Percentiles rank a stretch among this genome's conserved stretches.
Conservation (phyloP, 2,113 vertebrate species). For the Ptyas mucosa region DNA sequence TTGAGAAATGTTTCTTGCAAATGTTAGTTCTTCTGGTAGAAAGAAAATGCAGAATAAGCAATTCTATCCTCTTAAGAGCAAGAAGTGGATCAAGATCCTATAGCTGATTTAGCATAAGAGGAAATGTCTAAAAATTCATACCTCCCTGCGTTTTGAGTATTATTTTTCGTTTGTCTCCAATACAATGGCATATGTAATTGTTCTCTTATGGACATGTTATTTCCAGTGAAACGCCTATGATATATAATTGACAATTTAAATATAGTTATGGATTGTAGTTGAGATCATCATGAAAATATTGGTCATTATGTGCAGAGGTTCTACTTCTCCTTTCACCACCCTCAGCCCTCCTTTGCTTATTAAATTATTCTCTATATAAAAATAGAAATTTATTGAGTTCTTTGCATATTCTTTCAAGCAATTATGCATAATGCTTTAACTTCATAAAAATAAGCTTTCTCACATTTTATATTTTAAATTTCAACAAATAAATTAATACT, state of each 20-base stretch:
- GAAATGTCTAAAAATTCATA: conserved; percentile 75
- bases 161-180: conserved; percentile 73
- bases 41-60: conserved; percentile 71
- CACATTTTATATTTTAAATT: conserved; percentile 3
- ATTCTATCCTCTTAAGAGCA: conserved; percentile 72
- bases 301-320: conserved; percentile 58
- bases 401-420: conserved; percentile 29
- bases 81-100: conserved; percentile 74
- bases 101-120: conserved; percentile 72
- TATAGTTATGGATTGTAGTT: conserved; percentile 66
- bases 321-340: conserved; percentile 57
- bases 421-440: conserved; percentile 45
- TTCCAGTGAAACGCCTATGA: conserved; percentile 74
- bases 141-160: conserved; percentile 74
- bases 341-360: conserved; percentile 65
- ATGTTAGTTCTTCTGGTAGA: conserved; percentile 68
- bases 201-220: conserved; percentile 75
- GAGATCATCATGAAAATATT: conserved; percentile 66
- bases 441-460: conserved; percentile 8
- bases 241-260: conserved; percentile 75
- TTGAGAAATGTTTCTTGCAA: conserved; percentile 49
- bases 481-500: conserved; percentile 10
- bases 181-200: conserved; percentile 73
- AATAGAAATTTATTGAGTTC: conserved; percentile 9
- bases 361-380: conserved; percentile 26